A percentile compares a stretch with the other conserved stretches of the same genome.
phyloP scores from a whole-genome alignment of 2,113 vertebrate species.

The Nibea albiflora region DNA sequence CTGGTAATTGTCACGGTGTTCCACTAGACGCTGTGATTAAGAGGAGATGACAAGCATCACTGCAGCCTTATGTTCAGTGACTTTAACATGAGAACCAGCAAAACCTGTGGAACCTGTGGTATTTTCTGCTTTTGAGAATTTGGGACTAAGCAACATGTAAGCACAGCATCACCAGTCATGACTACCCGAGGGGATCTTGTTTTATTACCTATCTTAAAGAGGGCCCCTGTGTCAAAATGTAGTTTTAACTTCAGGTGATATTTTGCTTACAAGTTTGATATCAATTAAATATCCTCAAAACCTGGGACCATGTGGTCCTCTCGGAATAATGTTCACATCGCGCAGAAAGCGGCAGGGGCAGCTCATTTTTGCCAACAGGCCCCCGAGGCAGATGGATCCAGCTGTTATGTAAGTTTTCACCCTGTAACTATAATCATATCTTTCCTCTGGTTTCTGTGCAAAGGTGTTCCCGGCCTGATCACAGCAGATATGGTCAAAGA shows the following conservation, averaged over 20 bases:
- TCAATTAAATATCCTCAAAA: background rate
- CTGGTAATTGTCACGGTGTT: background rate
- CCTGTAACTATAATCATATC: background rate
- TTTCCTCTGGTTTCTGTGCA: background rate
- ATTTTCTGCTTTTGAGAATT: background rate
- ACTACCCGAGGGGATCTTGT: background rate
- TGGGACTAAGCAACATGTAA: background rate
- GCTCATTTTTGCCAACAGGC: background rate
- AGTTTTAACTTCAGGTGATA: background rate
- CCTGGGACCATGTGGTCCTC: no score
- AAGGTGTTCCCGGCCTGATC: conserved; percentile 92
- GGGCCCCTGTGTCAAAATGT: background rate
- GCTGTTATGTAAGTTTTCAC: background rate
- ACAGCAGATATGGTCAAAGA: conserved; percentile 94
- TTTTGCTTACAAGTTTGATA: background rate
- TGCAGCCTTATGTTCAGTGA: no score
- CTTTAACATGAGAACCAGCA: background rate
- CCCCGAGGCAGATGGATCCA: background rate
- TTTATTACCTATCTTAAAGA: background rate
- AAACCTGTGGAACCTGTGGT: background rate
- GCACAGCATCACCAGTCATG: background rate
- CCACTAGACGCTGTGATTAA: background rate
- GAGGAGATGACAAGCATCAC: background rate
- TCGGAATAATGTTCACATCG: background rate
- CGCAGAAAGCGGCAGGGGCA: background rate